These are phyloP conservation scores for Phymastichus coffea DNA, from an alignment of 1,140 invertebrate species.

Conservation along the genomic window DNA sequence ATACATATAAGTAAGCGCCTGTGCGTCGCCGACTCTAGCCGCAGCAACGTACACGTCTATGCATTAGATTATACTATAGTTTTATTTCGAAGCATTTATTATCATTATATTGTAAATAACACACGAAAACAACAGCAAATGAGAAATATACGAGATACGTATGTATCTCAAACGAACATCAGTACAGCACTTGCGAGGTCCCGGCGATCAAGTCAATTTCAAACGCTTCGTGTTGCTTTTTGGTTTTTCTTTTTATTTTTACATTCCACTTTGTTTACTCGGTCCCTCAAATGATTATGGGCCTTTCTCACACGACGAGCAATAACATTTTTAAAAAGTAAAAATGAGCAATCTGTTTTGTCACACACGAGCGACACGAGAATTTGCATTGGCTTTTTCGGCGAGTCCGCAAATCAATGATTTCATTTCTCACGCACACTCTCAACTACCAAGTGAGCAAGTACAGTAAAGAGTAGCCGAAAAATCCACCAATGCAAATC, in stretches of 20 bases:
- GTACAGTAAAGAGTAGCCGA: too few relatives aligned
- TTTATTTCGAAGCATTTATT: constrained; percentile 37
- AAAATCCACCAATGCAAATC: neutral
- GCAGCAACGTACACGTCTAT: constrained; percentile 10
- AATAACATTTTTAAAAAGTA: neutral
- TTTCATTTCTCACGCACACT: too few relatives aligned
- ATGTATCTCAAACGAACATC: too few relatives aligned
- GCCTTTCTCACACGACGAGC: neutral
- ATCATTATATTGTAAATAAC: constrained; percentile 42
- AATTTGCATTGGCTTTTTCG: constrained; percentile 21
- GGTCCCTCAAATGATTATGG: too few relatives aligned
- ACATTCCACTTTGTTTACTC: too few relatives aligned
- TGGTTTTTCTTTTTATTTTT: too few relatives aligned
- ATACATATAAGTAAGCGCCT: constrained; percentile 18
- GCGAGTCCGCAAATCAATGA: neutral
- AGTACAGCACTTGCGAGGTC: constrained; percentile 10
- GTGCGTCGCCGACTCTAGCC: constrained; percentile 9
- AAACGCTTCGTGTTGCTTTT: constrained; percentile 36
- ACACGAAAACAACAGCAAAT: constrained; percentile 35
- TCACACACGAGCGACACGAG: neutral
- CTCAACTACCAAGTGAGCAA: too few relatives aligned
- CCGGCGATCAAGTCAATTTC: constrained; percentile 46
- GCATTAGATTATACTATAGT: neutral
- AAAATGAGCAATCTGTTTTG: too few relatives aligned
- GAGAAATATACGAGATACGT: constrained; percentile 37